Evolutionary conservation across 2,888 invertebrate genomes (phyloP).

Genomic region (Conchocele bisecta): DNA sequence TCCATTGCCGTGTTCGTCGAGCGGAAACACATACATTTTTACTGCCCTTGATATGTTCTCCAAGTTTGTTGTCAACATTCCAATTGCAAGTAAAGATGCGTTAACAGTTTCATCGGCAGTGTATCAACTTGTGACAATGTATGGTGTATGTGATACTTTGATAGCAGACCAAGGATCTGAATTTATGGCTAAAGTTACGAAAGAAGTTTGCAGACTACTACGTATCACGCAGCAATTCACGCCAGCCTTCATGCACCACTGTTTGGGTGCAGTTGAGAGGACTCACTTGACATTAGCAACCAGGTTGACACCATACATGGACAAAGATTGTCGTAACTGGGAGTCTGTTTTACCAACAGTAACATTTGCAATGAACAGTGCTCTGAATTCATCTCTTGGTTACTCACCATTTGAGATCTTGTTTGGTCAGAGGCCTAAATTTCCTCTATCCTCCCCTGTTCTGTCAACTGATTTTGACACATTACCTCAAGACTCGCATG

Average conservation of each 20-base stretch:
- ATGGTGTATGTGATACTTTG: slow-evolving; percentile 40
- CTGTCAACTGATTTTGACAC: neutral
- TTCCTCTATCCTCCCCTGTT: too few species aligned
- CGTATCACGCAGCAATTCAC: slow-evolving; percentile 38
- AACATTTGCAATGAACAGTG: slow-evolving; percentile 42
- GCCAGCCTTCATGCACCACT: slow-evolving; percentile 35
- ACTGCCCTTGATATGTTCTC: slow-evolving; percentile 46
- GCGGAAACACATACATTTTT: slow-evolving; percentile 36
- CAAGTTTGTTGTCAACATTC: slow-evolving; percentile 34
- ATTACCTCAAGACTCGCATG: neutral
- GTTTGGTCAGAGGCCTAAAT: too few species aligned
- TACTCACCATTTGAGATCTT: slow-evolving; percentile 50
- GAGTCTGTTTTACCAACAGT: slow-evolving; percentile 14
- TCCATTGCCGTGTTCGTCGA: slow-evolving; percentile 14
- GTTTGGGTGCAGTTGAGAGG: too few species aligned
- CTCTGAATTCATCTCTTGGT: slow-evolving; percentile 28
- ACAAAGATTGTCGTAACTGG: slow-evolving; percentile 21
- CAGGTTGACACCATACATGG: slow-evolving; percentile 38
- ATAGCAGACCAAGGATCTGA: slow-evolving; percentile 36
- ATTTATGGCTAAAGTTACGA: slow-evolving; percentile 26
- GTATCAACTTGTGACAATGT: slow-evolving; percentile 22
- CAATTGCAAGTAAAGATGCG: slow-evolving; percentile 43
- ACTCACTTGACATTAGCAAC: slow-evolving; percentile 27
- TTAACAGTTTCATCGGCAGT: slow-evolving; percentile 35
- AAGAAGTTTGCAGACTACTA: slow-evolving; percentile 38